phyloP scores from a whole-genome alignment of 2,113 vertebrate genomes.

The Montifringilla adamsi region DNA sequence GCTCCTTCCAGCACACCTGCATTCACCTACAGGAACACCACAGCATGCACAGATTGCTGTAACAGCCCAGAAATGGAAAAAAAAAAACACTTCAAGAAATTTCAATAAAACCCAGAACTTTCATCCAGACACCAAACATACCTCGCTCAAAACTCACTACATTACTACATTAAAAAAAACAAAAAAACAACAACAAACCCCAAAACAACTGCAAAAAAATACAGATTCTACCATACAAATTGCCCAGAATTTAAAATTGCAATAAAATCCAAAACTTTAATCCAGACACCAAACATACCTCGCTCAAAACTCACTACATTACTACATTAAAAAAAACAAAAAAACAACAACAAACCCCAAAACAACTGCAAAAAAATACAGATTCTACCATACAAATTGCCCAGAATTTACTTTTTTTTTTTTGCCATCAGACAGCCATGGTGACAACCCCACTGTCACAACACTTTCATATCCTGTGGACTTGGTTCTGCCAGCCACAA shows the following conservation, averaged over 20 bases:
- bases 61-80: not conserved
- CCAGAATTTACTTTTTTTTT: not conserved
- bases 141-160: not conserved
- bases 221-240: not conserved
- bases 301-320: not conserved
- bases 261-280: no score
- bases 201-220: no score
- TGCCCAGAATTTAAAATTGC: no score
- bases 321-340: no score
- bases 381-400: not conserved
- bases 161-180: no score
- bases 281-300: no score
- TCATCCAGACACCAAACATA: no score
- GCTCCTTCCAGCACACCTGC: not conserved
- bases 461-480: rapidly evolving
- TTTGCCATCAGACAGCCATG: rapidly evolving
- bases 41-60: rapidly evolving
- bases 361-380: no score
- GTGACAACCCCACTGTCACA: not conserved
- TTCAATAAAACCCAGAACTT: not conserved
- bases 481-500: not conserved
- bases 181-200: no score
- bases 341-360: no score
- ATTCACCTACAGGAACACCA: not conserved
- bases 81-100: no score